Conservation (phyloP, 2,888 invertebrate species). For the Lasioglossum calceatum region DNA sequence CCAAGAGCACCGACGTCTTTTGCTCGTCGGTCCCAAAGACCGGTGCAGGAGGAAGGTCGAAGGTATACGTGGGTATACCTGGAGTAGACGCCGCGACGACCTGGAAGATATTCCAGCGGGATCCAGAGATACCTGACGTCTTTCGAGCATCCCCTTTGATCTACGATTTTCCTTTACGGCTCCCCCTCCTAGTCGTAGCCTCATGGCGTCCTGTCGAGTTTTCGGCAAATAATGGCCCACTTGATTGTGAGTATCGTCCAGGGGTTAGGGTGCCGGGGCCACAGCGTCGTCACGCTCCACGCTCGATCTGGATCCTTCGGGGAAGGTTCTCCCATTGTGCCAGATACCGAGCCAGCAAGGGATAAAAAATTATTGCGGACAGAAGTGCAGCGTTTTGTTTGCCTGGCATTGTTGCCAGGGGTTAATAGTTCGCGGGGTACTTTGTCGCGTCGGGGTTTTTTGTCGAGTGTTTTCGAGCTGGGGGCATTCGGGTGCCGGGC, state of each 20-base stretch:
- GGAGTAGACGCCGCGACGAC: conserved; percentile 30
- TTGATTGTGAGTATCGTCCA: conserved; percentile 67
- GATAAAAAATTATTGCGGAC: conserved; percentile 68
- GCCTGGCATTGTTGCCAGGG: conserved; percentile 61
- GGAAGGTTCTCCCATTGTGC: conserved; percentile 62
- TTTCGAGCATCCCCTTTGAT: conserved; percentile 43
- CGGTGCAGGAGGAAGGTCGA: conserved; percentile 49
- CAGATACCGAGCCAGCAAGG: conserved; percentile 48
- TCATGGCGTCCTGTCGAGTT: conserved; percentile 58
- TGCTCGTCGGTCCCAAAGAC: conserved; percentile 61
- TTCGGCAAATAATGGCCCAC: conserved; percentile 73
- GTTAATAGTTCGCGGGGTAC: conserved; percentile 67
- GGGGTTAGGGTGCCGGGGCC: conserved; percentile 56
- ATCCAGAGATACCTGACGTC: conserved; percentile 50
- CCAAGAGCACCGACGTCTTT: conserved; percentile 54
- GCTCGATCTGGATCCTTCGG: conserved; percentile 64
- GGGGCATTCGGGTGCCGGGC: conserved; percentile 6
- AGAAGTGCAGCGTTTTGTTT: conserved; percentile 68
- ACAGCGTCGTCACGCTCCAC: conserved; percentile 57
- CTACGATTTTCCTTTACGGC: conserved; percentile 40
- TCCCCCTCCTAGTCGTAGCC: background rate
- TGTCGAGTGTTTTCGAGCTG: conserved; percentile 46
- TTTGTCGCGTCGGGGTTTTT: conserved; percentile 58
- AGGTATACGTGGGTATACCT: conserved; percentile 61
- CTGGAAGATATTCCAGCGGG: background rate